Percentiles rank a stretch among this genome's conserved stretches.
phyloP scores from a whole-genome alignment of 2,113 vertebrate species.

The Engystomops pustulosus region DNA sequence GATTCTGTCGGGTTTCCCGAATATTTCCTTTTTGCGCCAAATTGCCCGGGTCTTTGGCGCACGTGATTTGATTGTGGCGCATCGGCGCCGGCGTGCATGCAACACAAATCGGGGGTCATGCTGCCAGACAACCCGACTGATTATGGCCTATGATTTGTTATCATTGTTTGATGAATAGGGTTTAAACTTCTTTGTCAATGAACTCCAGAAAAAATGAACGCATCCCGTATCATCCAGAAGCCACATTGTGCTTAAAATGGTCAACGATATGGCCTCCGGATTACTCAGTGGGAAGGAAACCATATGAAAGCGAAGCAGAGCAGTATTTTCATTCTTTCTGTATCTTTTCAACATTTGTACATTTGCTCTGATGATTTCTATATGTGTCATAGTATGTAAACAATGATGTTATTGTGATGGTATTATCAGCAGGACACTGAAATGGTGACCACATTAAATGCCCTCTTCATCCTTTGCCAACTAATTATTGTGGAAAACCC shows the following conservation, averaged over 20 bases:
- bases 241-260: background rate
- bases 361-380: background rate
- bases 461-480: background rate
- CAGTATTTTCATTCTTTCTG: background rate
- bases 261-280: background rate
- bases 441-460: background rate
- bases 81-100: too few species aligned
- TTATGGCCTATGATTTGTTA: too few species aligned
- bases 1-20: too few species aligned
- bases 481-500: conserved; percentile 3
- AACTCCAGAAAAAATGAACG: too few species aligned
- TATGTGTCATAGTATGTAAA: background rate
- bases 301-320: background rate
- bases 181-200: too few species aligned
- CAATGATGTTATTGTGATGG: background rate
- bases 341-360: background rate
- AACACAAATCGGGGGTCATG: too few species aligned
- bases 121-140: too few species aligned
- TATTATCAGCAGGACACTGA: background rate
- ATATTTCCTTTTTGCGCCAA: too few species aligned
- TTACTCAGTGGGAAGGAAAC: background rate
- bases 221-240: background rate
- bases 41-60: too few species aligned
- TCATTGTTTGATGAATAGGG: too few species aligned
- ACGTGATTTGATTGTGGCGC: too few species aligned